Base-by-base conservation (phyloP, 2,113 vertebrate species). In the Urocitellus parryii region DNA sequence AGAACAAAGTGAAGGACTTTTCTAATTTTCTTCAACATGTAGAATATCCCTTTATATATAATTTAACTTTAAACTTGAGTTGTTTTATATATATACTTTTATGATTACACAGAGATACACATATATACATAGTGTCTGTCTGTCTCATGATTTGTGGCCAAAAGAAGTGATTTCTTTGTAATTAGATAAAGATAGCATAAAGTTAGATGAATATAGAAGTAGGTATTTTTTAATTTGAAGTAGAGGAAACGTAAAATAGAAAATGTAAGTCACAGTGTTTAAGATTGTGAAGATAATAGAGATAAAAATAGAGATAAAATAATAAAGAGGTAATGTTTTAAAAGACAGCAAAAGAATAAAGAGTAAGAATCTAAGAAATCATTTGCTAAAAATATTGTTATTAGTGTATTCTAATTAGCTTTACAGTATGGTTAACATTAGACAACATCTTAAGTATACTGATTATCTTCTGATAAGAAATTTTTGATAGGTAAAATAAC, bases 341-440 rank as follows among this genome's bases (percentile, higher is more conserved):
- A 80, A 86, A 63, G 9, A 18, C 24, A 68, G n/a, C 70, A 56
- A 81, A 42, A 86, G 22, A 91, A 85, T 39, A 81, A 81, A 70
- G 34, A 9, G 27, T 90, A 86, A 51, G 2, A 90, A 86, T 77
- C 22, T 92, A 37, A 92, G 56, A 96, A 91, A 65, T 65, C 39
- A 86, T 68, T 63, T 65, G 86, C 29, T 92, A 63, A 67, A 94
- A 94, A 58, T 20, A 6, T 68, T 68, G 2, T 91, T 83, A 88
- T 84, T 96, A 78, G 37, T 76, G 32, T 74, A 58, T 79, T 78
- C 16, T 34, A 48, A 16, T 73, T 65, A 84, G n/a, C 29, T 58
- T 94, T 91, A 70, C 88, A 74, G 84, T 74, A 83, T 90, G n/a
- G 68, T 90, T 86, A 88, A 88, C 63, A 25, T 39, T 92, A 79